These are phyloP conservation scores for Amblyopsis rosae DNA, from an alignment of 2,113 vertebrate species.

Conservation along the genomic window DNA sequence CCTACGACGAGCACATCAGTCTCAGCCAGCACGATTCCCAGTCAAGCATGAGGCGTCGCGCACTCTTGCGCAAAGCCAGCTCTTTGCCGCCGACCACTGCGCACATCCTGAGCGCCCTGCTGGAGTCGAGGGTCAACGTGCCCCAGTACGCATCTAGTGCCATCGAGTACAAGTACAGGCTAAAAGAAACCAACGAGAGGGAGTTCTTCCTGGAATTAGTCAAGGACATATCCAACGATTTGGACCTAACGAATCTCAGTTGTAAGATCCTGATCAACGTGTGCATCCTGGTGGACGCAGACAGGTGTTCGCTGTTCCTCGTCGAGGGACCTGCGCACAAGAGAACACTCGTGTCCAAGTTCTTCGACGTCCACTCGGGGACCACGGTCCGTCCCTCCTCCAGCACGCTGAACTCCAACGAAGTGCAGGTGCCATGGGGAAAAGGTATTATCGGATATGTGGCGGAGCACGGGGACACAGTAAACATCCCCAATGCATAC, in stretches of 20 bases:
- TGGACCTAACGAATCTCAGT: conserved; percentile 79
- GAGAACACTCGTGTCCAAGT: conserved; percentile 79
- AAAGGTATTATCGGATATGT: conserved; percentile 82
- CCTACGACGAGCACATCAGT: conserved; percentile 78
- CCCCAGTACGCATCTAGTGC: conserved; percentile 79
- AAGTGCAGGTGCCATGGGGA: conserved; percentile 81
- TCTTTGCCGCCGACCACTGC: conserved; percentile 79
- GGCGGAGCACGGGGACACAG: conserved; percentile 80
- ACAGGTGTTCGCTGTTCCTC: conserved; percentile 80
- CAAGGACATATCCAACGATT: conserved; percentile 79
- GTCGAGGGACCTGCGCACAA: conserved; percentile 80
- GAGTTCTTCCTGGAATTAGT: conserved; percentile 82
- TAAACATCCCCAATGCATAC: conserved; percentile 79
- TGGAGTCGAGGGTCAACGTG: conserved; percentile 79
- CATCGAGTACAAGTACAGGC: conserved; percentile 78
- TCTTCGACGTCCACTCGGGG: conserved; percentile 80
- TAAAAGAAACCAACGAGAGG: conserved; percentile 77
- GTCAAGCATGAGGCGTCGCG: conserved; percentile 76
- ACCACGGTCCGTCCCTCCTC: conserved; percentile 77
- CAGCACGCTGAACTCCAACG: conserved; percentile 71
- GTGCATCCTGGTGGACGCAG: conserved; percentile 79
- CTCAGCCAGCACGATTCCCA: conserved; percentile 70
- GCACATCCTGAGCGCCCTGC: conserved; percentile 80
- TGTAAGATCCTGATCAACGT: conserved; percentile 81
- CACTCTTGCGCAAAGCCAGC: conserved; percentile 81